phyloP scores from a whole-genome alignment of 2,797 vertebrate genomes.

The Falco berigora region DNA sequence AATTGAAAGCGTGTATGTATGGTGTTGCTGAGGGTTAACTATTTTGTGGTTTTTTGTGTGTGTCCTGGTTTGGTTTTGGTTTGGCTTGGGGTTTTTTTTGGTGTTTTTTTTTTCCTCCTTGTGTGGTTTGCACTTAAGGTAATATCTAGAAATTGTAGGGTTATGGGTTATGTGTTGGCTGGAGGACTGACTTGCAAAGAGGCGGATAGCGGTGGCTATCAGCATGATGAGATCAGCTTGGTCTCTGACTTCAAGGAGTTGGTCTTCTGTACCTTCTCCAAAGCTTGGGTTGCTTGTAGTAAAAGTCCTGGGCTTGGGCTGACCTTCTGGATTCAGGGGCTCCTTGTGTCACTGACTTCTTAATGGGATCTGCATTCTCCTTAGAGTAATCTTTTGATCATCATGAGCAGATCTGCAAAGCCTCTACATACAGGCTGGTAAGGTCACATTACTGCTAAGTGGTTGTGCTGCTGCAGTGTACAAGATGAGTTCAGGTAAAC shows the following conservation, averaged over 20 bases:
- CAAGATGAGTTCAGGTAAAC: not conserved
- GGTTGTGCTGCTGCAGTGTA: not conserved
- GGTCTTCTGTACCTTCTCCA: not conserved
- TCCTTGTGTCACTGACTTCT: not conserved
- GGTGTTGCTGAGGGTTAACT: not conserved
- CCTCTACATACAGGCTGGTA: fast-evolving
- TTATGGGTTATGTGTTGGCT: not conserved
- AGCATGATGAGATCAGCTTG: not conserved
- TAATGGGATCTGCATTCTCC: fast-evolving
- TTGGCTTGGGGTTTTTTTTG: not conserved
- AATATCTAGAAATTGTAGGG: not conserved
- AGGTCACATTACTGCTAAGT: fast-evolving
- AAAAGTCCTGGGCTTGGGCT: not conserved
- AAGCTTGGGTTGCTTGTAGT: not conserved
- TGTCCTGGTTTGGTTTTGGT: not conserved
- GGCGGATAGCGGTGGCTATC: not conserved
- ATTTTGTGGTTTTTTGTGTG: not conserved
- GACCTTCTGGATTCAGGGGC: not conserved
- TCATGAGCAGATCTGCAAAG: not conserved
- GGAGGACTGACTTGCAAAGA: not conserved
- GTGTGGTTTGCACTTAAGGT: not conserved
- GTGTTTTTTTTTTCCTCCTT: not conserved
- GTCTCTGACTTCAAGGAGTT: not conserved
- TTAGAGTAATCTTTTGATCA: too few relatives aligned
- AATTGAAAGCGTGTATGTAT: not conserved